Base-by-base conservation (phyloP, 2,888 invertebrate genomes). In the Drepana falcataria region DNA sequence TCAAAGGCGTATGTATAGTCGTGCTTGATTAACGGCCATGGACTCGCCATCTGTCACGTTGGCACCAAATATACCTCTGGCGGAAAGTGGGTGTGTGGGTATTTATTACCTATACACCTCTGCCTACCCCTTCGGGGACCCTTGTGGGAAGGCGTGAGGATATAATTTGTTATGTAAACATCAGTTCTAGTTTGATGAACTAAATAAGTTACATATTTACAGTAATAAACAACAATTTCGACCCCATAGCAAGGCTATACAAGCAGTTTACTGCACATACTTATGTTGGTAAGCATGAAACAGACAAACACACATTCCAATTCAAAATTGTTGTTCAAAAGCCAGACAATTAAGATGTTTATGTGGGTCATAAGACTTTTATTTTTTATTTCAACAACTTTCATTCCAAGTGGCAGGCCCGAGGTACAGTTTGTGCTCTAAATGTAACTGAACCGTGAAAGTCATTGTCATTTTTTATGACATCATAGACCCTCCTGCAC, bases 391-490 rank as follows among this genome's bases (percentile, higher is more conserved):
- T 85, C 63, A 75, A 66, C 75, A 79, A 84, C 87, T 88, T 90
- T 89, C 90, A 85, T 85, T 51, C 81, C 73, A 81, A 83, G 81
- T 79, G 73, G 73, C 75, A 74, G 72, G 73, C 69, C 71, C 60
- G 70, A 84, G 81, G 83, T 87, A 88, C 87, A 84, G 87, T 87
- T 87, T 79, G 77, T 81, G 87, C 81, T 86, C 89, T 68, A 84
- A 86, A 87, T 89, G 81, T 83, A 88, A 76, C 81, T 88, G 86
- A 90, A 90, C 90, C 90, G 88, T 91, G 90, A 91, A 90, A 90
- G 90, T 89, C 89, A 88, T 83, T 87, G 87, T 84, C 87, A 82
- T 79, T 78, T 56, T 72, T 69, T 58, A 83, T 90, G 90, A 87
- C 91, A 90, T 89, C 91, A 88, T 81, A 70, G 6, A 73, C 74